These are phyloP conservation scores for Uropetala carovei DNA, from an alignment of 2,888 invertebrate genomes.

Conservation along the genomic window DNA sequence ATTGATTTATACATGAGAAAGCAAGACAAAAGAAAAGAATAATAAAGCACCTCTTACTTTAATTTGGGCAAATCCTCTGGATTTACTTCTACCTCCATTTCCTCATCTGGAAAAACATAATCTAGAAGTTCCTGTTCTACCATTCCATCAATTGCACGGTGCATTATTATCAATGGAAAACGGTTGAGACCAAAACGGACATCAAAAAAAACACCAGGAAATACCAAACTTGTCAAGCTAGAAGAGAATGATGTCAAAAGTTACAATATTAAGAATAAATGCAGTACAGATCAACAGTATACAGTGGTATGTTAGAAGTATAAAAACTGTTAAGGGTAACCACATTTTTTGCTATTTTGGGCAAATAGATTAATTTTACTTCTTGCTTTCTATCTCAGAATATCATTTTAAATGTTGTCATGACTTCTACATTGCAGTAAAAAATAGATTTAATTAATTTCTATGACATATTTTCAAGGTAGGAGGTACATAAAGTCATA, in stretches of 20 bases:
- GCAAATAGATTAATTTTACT: too few species aligned
- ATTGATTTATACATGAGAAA: too few species aligned
- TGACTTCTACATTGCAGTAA: too few species aligned
- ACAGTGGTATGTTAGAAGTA: background rate
- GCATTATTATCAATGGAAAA: slow-evolving; percentile 71
- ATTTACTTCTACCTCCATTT: background rate
- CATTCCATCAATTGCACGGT: slow-evolving; percentile 71
- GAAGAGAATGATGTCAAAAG: background rate
- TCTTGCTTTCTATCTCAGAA: background rate
- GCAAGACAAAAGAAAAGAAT: slow-evolving; percentile 23
- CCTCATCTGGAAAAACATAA: slow-evolving; percentile 71
- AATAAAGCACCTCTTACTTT: slow-evolving; percentile 20
- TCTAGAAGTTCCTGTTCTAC: slow-evolving; percentile 69
- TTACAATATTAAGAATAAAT: background rate
- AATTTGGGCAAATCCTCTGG: background rate
- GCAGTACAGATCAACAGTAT: background rate
- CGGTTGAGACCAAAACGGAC: slow-evolving; percentile 72
- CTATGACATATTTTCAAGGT: too few species aligned
- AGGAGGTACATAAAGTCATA: too few species aligned
- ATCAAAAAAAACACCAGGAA: slow-evolving; percentile 69
- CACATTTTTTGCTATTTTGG: too few species aligned
- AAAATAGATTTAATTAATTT: too few species aligned
- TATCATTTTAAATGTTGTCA: background rate
- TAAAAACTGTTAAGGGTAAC: background rate
- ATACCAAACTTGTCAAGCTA: background rate